These are phyloP conservation scores for Folsomia manolachei DNA, from an alignment of 2,888 invertebrate species.

Conservation along the genomic window DNA sequence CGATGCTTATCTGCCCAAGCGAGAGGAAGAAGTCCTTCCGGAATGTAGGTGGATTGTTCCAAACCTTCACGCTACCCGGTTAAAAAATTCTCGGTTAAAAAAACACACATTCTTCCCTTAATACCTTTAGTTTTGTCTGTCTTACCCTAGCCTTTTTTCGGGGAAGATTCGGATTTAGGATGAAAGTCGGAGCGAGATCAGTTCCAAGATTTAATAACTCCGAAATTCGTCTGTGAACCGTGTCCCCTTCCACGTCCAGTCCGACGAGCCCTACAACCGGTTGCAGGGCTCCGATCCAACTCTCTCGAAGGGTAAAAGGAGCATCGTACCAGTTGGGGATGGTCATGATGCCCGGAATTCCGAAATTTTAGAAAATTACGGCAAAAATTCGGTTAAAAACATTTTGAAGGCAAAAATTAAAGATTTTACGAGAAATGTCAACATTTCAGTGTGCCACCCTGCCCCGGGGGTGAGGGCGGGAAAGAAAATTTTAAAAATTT, in stretches of 20 bases:
- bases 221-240: slow-evolving; percentile 88
- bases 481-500: too few relatives aligned
- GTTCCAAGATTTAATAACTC: slow-evolving; percentile 83
- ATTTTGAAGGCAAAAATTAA: too few relatives aligned
- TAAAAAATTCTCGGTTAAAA: slow-evolving; percentile 18
- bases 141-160: slow-evolving; percentile 70
- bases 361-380: too few relatives aligned
- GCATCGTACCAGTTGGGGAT: neutral
- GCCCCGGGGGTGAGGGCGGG: too few relatives aligned
- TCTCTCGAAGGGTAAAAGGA: neutral
- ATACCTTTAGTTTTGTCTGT: too few relatives aligned
- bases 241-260: slow-evolving; percentile 77
- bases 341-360: too few relatives aligned
- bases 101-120: neutral
- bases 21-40: slow-evolving; percentile 87
- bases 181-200: slow-evolving; percentile 73
- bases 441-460: too few relatives aligned
- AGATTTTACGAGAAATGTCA: too few relatives aligned
- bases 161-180: slow-evolving; percentile 81
- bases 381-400: too few relatives aligned
- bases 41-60: slow-evolving; percentile 79
- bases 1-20: slow-evolving; percentile 95
- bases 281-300: slow-evolving; percentile 65
- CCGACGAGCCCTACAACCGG: slow-evolving; percentile 86
- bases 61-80: slow-evolving; percentile 30